Conservation (phyloP, 53 echinoderm and acorn worm species). For the Stichopus horrens region DNA sequence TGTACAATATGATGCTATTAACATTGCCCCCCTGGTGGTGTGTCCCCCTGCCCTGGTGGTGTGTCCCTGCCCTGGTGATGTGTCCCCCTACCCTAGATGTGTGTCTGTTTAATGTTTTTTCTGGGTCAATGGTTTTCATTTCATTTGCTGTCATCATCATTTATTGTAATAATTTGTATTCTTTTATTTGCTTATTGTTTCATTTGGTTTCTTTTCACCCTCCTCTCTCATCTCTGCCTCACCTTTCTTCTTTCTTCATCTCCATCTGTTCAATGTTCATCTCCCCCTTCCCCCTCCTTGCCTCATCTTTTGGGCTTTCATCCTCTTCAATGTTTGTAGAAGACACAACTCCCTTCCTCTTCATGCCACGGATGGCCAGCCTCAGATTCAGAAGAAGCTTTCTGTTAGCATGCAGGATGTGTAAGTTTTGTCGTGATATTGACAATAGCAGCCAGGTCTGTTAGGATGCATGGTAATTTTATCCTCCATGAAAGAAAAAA, state of each 20-base stretch:
- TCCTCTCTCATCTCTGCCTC: conserved; percentile 65
- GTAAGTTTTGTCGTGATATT: conserved; percentile 22
- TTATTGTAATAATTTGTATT: conserved; percentile 10
- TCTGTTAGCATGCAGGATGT: conserved; percentile 50
- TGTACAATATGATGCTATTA: too few relatives aligned
- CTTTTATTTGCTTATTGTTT: conserved; percentile 36
- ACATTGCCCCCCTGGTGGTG: too few relatives aligned
- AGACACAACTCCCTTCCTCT: conserved; percentile 29
- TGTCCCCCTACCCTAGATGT: too few relatives aligned
- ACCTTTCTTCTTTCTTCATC: conserved; percentile 39
- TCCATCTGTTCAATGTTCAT: neutral
- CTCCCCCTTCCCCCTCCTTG: conserved; percentile 1
- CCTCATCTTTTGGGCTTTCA: conserved; percentile 14
- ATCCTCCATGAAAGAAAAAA: neutral
- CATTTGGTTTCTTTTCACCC: conserved; percentile 50
- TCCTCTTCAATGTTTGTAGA: conserved; percentile 22
- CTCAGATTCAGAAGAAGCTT: conserved; percentile 36
- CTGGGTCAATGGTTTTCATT: neutral
- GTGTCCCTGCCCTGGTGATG: too few relatives aligned
- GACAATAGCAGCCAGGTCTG: neutral
- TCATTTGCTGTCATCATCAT: conserved; percentile 26
- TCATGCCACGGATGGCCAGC: conserved; percentile 23
- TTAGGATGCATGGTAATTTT: neutral
- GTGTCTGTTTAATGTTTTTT: neutral
- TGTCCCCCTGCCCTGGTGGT: too few relatives aligned